Conservation (phyloP, 2,888 invertebrate genomes). For the Machimus rusticus region DNA sequence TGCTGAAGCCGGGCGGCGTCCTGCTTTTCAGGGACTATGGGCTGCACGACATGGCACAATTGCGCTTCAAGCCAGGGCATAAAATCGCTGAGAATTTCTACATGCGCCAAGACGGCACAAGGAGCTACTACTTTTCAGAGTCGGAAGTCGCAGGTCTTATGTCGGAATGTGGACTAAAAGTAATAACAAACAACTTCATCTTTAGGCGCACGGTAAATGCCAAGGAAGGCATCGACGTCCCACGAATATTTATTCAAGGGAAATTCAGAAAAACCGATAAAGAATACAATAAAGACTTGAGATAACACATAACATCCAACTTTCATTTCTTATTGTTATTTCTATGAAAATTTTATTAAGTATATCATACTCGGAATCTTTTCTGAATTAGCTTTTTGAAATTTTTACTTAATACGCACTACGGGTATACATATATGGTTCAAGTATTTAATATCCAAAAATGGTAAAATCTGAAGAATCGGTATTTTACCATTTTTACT, state of each 20-base stretch:
- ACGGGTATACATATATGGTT: no score
- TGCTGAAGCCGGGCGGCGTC: slow-evolving; percentile 78
- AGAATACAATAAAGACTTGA: neutral
- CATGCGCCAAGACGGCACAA: slow-evolving; percentile 95
- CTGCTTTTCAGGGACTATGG: slow-evolving; percentile 94
- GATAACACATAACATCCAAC: neutral
- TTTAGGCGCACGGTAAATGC: slow-evolving; percentile 89
- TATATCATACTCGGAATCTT: no score
- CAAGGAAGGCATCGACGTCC: slow-evolving; percentile 90
- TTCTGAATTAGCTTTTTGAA: no score
- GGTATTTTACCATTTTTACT: no score
- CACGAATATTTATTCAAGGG: slow-evolving; percentile 91
- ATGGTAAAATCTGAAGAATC: no score
- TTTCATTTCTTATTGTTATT: neutral
- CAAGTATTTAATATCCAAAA: no score
- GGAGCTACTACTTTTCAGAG: slow-evolving; percentile 82
- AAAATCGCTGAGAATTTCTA: slow-evolving; percentile 94
- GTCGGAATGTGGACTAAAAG: slow-evolving; percentile 73
- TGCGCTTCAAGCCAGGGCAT: slow-evolving; percentile 90
- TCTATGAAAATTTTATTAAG: no score
- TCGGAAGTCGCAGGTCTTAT: slow-evolving; percentile 76
- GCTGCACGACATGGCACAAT: slow-evolving; percentile 93
- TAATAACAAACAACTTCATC: slow-evolving; percentile 77
- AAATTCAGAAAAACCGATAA: slow-evolving; percentile 71
- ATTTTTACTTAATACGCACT: no score